Conservation (phyloP, 2,888 invertebrate species). For the Macaria notata region DNA sequence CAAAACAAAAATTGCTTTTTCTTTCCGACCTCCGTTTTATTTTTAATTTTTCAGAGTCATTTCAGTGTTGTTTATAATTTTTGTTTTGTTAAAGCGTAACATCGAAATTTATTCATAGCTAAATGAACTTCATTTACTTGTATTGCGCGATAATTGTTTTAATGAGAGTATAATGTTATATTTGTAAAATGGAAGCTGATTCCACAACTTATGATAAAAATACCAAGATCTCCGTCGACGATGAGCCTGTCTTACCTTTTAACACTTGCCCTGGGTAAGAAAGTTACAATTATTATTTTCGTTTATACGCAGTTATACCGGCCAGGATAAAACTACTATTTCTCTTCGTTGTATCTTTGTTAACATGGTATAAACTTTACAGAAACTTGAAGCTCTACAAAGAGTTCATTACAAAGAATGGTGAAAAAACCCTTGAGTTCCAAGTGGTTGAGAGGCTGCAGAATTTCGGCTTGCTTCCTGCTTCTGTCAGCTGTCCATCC, state of each 20-base stretch:
- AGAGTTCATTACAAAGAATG: slow-evolving; percentile 48
- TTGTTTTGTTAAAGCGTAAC: too few relatives aligned
- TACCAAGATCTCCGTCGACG: slow-evolving; percentile 43
- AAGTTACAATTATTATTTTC: not conserved
- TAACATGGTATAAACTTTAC: slow-evolving; percentile 29
- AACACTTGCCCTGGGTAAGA: slow-evolving; percentile 54
- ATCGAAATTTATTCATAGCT: too few relatives aligned
- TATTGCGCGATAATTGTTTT: too few relatives aligned
- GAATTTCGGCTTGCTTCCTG: slow-evolving; percentile 56
- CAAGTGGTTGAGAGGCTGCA: slow-evolving; percentile 61
- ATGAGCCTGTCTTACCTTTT: slow-evolving; percentile 58
- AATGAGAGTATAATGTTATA: too few relatives aligned
- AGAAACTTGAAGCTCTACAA: slow-evolving; percentile 63
- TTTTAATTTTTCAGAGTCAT: too few relatives aligned
- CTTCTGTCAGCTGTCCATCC: slow-evolving; percentile 49
- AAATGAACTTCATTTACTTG: too few relatives aligned
- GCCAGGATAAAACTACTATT: too few relatives aligned
- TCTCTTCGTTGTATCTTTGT: too few relatives aligned
- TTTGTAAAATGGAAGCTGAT: slow-evolving; percentile 68
- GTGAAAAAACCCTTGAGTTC: slow-evolving; percentile 52
- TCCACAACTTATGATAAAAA: slow-evolving; percentile 70
- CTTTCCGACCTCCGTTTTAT: too few relatives aligned
- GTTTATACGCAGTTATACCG: too few relatives aligned
- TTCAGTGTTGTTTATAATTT: too few relatives aligned
- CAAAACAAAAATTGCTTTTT: too few relatives aligned